Percentiles rank a stretch among this genome's conserved stretches.
Conservation (phyloP, 2,113 vertebrate species). For the Aspidoscelis tigris region DNA sequence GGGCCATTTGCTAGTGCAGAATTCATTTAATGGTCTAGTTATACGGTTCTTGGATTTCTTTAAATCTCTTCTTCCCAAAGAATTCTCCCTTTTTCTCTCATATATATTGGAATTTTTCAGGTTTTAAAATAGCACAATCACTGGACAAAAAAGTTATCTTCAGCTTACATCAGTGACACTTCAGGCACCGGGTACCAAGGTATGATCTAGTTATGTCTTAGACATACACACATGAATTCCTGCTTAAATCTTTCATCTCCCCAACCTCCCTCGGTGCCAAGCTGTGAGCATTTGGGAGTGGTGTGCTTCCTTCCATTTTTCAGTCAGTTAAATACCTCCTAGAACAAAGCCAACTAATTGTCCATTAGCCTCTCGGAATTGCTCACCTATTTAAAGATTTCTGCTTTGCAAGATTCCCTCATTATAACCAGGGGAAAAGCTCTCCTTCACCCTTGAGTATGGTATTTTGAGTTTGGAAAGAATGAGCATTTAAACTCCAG, state of each 20-base stretch:
- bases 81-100: too few species aligned
- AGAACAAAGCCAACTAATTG: slow-evolving; percentile 43
- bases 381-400: slow-evolving; percentile 32
- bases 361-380: slow-evolving; percentile 38
- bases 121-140: too few species aligned
- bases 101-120: too few species aligned
- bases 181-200: neutral
- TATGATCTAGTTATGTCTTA: neutral
- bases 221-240: neutral
- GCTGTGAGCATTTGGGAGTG: neutral
- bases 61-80: too few species aligned
- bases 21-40: too few species aligned
- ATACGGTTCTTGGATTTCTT: too few species aligned
- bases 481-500: slow-evolving; percentile 66
- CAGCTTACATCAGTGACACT: too few species aligned
- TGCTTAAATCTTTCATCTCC: slow-evolving; percentile 28
- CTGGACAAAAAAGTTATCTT: too few species aligned
- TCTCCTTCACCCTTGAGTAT: slow-evolving; percentile 26
- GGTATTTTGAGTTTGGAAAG: slow-evolving; percentile 57
- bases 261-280: neutral
- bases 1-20: too few species aligned
- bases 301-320: slow-evolving; percentile 47
- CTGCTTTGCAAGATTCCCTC: slow-evolving; percentile 18
- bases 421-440: neutral
- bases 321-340: slow-evolving; percentile 60